Percentiles rank a stretch among this genome's conserved stretches.
Conservation (phyloP, 1,140 invertebrate species). For the Vollenhovia emeryi region DNA sequence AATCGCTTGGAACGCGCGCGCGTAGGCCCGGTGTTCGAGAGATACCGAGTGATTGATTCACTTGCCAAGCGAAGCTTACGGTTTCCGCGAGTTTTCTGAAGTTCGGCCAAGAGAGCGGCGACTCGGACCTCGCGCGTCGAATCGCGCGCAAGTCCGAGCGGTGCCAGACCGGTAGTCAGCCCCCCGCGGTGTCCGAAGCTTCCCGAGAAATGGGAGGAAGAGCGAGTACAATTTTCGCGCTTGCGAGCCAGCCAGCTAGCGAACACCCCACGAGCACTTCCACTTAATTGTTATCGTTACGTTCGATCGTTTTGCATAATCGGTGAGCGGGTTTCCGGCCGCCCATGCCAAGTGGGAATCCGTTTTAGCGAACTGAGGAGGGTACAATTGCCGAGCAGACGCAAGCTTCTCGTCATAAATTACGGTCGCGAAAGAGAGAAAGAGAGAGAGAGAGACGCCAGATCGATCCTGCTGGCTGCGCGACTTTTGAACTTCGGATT, state of each 20-base stretch:
- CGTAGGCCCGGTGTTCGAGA: conserved; percentile 70
- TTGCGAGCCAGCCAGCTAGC: not conserved
- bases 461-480: conserved; percentile 29
- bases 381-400: conserved; percentile 17
- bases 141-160: conserved; percentile 67
- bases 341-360: conserved; percentile 35
- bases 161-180: conserved; percentile 81
- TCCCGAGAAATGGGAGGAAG: not conserved
- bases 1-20: conserved; percentile 60
- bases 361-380: conserved; percentile 25
- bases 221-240: conserved; percentile 8
- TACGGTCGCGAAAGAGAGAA: conserved; percentile 14
- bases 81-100: conserved; percentile 80
- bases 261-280: conserved; percentile 20
- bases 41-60: conserved; percentile 82
- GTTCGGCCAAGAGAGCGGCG: conserved; percentile 76
- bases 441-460: not conserved
- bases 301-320: conserved; percentile 69
- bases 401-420: conserved; percentile 49
- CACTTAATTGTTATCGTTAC: conserved; percentile 57
- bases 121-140: conserved; percentile 66
- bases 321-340: conserved; percentile 42
- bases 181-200: conserved; percentile 55
- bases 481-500: conserved; percentile 29
- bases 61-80: conserved; percentile 79